Base-by-base conservation (phyloP, 2,113 vertebrate species). In the Hydrochoerus hydrochaeris region DNA sequence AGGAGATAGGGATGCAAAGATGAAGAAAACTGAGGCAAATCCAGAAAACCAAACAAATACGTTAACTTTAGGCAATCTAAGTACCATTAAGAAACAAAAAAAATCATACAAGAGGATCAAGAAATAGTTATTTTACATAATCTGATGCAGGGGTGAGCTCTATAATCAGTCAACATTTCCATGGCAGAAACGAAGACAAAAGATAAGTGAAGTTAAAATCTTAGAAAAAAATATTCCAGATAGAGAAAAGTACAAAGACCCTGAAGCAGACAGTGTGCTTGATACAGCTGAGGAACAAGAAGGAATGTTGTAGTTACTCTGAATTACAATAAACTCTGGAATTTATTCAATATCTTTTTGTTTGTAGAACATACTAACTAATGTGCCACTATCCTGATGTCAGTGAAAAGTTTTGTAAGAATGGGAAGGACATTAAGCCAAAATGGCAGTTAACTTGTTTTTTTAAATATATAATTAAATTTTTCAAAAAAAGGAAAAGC, bases 321-420 rank as follows among this genome's bases (percentile, higher is more conserved):
- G 22, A 87, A 67, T 77, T 41, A 77, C 3, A 95, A 80, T 63
- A 73, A 85, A 58, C 44, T 52, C 32, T 95, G 6, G 9, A 87
- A 12, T 81, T 97, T 91, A 62, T 80, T 65, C 71, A 80, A 10
- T 35, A 83, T 57, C n/a, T 32, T 84, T 95, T 83, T 77, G 35
- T 84, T 88, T 77, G 46, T 52, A 86, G 35, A 93, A 60, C 19
- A 26, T 57, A 90, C 60, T 57, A 90, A 49, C 28, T 71, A 93
- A 60, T 67, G 26, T 77, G 89, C 41, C 49, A 91, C 30, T 85
- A 28, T 85, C 41, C 20, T 14, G 20, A 90, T 46, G 3, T 85
- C 58, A 57, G 3, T 77, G 57, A 22, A 32, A 88, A 82, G 54
- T 80, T 95, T 52, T 57, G 89, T 49, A 88, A 95, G 78, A 12